phyloP scores from a whole-genome alignment of 2,888 invertebrate species.

The Argyresthia albistria region DNA sequence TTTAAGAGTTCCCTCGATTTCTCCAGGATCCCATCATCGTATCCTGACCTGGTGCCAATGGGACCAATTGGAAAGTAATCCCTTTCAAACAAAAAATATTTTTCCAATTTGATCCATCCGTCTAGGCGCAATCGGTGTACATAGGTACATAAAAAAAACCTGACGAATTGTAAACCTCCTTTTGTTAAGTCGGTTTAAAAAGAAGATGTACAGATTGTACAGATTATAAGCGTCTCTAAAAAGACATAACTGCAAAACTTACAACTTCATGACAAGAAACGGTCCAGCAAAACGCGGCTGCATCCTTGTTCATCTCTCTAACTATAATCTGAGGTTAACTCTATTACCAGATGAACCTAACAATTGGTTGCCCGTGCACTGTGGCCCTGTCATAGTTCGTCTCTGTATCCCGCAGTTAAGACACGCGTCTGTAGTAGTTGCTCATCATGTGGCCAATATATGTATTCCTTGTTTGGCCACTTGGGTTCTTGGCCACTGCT shows the following conservation, averaged over 20 bases:
- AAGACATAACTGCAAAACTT: background rate
- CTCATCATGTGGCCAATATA: background rate
- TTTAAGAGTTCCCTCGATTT: no score
- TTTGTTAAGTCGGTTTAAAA: no score
- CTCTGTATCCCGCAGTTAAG: background rate
- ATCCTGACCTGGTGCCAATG: no score
- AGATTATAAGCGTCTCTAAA: no score
- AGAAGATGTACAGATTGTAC: no score
- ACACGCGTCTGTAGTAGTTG: background rate
- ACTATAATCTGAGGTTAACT: conserved; percentile 2
- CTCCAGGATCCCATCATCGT: no score
- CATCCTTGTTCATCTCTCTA: background rate
- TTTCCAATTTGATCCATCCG: no score
- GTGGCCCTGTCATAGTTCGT: conserved; percentile 6
- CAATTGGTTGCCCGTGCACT: conserved; percentile 13
- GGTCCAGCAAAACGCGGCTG: background rate
- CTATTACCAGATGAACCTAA: conserved; percentile 1
- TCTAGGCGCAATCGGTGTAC: no score
- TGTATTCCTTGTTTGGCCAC: conserved; percentile 9
- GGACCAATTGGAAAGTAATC: no score
- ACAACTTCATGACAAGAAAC: background rate
- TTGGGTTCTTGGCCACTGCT: conserved; percentile 7
- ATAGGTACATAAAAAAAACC: no score
- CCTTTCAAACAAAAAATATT: no score
- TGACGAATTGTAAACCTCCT: no score